Evolutionary conservation across 2,113 vertebrate genomes (phyloP), one percentile per base, ranked within the genome.

Genomic region (Bucco capensis): DNA sequence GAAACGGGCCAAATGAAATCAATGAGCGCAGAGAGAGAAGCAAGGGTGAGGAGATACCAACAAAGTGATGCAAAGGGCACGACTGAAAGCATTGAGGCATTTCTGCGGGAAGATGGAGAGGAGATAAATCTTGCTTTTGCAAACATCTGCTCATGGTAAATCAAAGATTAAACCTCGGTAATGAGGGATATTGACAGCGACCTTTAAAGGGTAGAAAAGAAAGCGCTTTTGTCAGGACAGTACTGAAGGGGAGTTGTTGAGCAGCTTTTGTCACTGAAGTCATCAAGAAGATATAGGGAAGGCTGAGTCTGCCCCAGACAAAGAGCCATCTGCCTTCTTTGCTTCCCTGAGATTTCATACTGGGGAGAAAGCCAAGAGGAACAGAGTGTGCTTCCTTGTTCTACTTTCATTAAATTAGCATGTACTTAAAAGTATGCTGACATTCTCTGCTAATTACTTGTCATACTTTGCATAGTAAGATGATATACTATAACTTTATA

Each of bases 41-140:
- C 12, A 51, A 56, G 7, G 10, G 1, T 56, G 40, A 21, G 27
- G 30, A 56, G 23, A 56, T 33, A 54, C 3, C 15, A 33, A n/a
- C 12, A 49, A 47, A n/a, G 2, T 9, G 23, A 22, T 19, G 11
- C 2, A 24, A 3, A 21, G 10, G 3, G 6, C 13, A 12, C 19
- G 13, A 19, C 6, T 46, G 31, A 37, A 74, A 57, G 3, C 6
- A 11, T 50, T 27, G 23, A 17, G 37, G 13, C 2, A 50, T 62
- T 57, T 50, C 31, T 50, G 6, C 2, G 54, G 31, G 40, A 40
- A 58, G 25, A 15, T 0, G 0, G 6, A 57, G 7, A 33, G 12
- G 21, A 73, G 22, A 44, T 14, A 21, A 67, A 46, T 40, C 4
- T 40, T 56, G 14, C 9, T 19, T 9, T 24, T 81, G 12, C 17